phyloP scores from a whole-genome alignment of 1,140 invertebrate genomes.

The Papilio polyxenes region DNA sequence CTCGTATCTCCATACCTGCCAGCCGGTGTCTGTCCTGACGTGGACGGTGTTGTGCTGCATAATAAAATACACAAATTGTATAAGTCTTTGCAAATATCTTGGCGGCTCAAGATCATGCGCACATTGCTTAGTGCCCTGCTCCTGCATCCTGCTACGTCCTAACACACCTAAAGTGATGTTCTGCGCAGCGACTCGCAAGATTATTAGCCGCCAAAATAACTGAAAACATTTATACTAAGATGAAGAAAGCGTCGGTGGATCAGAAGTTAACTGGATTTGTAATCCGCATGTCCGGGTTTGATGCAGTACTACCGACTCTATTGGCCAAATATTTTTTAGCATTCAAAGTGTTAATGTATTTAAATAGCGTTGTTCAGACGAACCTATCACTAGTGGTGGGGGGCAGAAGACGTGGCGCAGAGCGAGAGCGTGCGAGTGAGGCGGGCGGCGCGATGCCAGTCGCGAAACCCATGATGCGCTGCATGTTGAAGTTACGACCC shows the following conservation, averaged over 20 bases:
- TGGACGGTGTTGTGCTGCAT: constrained; percentile 53
- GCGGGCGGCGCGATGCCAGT: constrained; percentile 69
- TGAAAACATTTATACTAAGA: too few relatives aligned
- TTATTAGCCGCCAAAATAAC: too few relatives aligned
- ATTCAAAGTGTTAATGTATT: too few relatives aligned
- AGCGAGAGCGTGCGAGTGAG: constrained; percentile 37
- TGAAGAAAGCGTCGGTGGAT: too few relatives aligned
- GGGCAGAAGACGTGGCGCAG: constrained; percentile 35
- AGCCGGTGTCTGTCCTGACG: constrained; percentile 55
- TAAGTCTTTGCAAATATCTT: background rate
- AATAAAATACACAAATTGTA: background rate
- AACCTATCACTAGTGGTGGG: constrained; percentile 30
- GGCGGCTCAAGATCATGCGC: background rate
- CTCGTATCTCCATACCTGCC: constrained; percentile 35
- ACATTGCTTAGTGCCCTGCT: background rate
- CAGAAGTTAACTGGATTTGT: too few relatives aligned
- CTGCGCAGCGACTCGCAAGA: too few relatives aligned
- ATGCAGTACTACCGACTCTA: too few relatives aligned
- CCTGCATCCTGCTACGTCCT: too few relatives aligned
- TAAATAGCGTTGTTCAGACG: background rate
- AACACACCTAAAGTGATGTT: too few relatives aligned
- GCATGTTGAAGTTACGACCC: constrained; percentile 77
- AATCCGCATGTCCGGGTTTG: too few relatives aligned
- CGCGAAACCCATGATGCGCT: constrained; percentile 76
- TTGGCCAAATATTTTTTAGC: too few relatives aligned